A percentile compares a stretch with the other conserved stretches of the same genome.
Conservation (phyloP, 2,797 vertebrate species). For the Sorex maritimensis region DNA sequence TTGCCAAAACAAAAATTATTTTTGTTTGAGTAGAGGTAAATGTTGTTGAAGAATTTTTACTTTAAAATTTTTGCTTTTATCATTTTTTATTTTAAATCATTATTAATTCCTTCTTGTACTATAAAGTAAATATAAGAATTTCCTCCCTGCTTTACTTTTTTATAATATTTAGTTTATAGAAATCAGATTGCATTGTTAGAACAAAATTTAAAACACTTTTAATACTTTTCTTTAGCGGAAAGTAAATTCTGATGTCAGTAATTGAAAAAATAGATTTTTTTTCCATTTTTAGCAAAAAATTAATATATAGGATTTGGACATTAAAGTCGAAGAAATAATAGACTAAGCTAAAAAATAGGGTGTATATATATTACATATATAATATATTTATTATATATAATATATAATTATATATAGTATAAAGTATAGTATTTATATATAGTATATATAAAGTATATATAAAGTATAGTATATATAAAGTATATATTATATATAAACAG, state of each 20-base stretch:
- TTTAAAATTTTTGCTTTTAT: constrained; percentile 53
- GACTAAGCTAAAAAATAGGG: background rate
- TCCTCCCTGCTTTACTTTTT: background rate
- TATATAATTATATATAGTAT: too few relatives aligned
- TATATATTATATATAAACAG: too few relatives aligned
- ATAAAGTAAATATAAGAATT: constrained; percentile 14
- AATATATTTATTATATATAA: too few relatives aligned
- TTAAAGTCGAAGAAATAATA: background rate
- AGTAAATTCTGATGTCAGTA: constrained; percentile 58
- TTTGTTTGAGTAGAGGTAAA: constrained; percentile 53
- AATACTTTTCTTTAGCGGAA: background rate
- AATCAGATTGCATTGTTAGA: background rate
- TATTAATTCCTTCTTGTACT: background rate
- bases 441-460: too few relatives aligned
- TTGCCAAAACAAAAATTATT: background rate
- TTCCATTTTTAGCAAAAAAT: constrained; percentile 52
- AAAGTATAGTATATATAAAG: too few relatives aligned
- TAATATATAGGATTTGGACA: constrained; percentile 33
- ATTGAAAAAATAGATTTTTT: constrained; percentile 30
- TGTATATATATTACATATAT: too few relatives aligned
- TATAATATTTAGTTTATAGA: background rate
- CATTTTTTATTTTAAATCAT: background rate
- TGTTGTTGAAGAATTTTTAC: constrained; percentile 53
- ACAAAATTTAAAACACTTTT: constrained; percentile 26
- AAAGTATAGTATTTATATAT: too few relatives aligned